Base-by-base conservation (phyloP, 2,888 invertebrate species). In the Limnephilus lunatus region DNA sequence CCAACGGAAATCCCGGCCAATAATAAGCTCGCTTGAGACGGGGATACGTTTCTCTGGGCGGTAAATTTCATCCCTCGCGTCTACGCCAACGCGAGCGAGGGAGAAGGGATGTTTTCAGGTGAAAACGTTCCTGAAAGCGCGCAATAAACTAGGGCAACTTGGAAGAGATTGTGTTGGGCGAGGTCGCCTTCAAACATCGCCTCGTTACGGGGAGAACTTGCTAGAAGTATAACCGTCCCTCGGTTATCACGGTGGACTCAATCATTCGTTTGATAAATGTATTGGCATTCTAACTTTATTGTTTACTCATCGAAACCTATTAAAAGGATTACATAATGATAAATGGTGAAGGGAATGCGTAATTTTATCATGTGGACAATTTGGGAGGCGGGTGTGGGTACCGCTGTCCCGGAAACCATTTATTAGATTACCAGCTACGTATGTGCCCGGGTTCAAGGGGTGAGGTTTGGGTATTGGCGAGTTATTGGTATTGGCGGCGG, bases 141-240 rank as follows among this genome's bases (percentile, higher is more conserved):
- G 53, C 53, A 88, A 89, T 44, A 90, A 93, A 93, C 91, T 93
- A 91, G 93, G 93, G 92, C 92, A 93, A 91, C 91, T 83, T 89
- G 86, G 80, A 89, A 90, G 31, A 85, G 90, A 88, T 92, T 91
- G 93, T 85, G 92, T 91, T 91, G 93, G 93, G 92, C 92, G 93
- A 92, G 93, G 93, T 92, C 93, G 92, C 44, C 87, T 91, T 91
- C 81, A 31, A 81, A 91, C 25, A 68, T 91, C 25, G 68, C 81
- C 30, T 86, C 87, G n/a, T 39, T n/a, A 35, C 86, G 14, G 4
- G 31, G 82, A 31, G 32, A 82, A 82, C 30, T 32, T 15, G 19
- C 82, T 82, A 31, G 19, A 82, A 32, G 9, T 32, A 31, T 32
- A 15, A 31, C 82, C 31, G 82, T 31, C 31, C 82, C 31, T 15